Percentiles rank a stretch among this genome's conserved stretches.
These are phyloP conservation scores for Scomber scombrus DNA, from an alignment of 2,113 vertebrate species.

Conservation along the genomic window DNA sequence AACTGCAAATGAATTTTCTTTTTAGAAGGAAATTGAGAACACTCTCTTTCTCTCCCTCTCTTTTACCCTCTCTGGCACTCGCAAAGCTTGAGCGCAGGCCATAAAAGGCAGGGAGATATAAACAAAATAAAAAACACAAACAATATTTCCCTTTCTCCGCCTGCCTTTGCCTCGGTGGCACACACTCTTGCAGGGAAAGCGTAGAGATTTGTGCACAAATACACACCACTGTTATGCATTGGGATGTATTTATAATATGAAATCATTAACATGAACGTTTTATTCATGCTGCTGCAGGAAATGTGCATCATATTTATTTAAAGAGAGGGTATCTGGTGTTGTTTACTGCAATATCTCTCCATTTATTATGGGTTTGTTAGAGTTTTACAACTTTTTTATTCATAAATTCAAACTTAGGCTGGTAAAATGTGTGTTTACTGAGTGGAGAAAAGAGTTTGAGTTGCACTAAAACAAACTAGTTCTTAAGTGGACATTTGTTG, in stretches of 20 bases:
- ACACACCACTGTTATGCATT: slow-evolving; percentile 25
- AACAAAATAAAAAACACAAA: slow-evolving; percentile 85
- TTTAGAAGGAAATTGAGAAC: slow-evolving; percentile 98
- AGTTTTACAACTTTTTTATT: not conserved
- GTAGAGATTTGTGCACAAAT: slow-evolving; percentile 29
- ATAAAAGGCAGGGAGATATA: slow-evolving; percentile 81
- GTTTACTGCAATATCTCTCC: not conserved
- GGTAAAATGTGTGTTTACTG: not conserved
- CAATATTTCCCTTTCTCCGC: slow-evolving; percentile 67
- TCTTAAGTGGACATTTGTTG: not conserved
- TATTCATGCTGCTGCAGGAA: slow-evolving; percentile 15
- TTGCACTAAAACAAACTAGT: not conserved
- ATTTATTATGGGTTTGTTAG: slow-evolving; percentile 14
- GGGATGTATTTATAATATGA: slow-evolving; percentile 54
- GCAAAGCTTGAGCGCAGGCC: slow-evolving; percentile 76
- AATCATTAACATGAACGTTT: slow-evolving; percentile 29
- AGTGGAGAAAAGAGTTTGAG: not conserved
- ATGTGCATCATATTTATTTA: slow-evolving; percentile 55
- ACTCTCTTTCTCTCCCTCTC: slow-evolving; percentile 84
- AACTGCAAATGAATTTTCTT: slow-evolving; percentile 99
- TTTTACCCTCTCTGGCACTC: slow-evolving; percentile 70
- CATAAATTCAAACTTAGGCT: not conserved
- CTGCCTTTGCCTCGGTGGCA: slow-evolving; percentile 3
- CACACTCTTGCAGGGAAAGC: slow-evolving; percentile 38
- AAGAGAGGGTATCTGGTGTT: slow-evolving; percentile 32